Base-by-base conservation (phyloP, 2,888 invertebrate species). In the Nephrocerus scutellatus region DNA sequence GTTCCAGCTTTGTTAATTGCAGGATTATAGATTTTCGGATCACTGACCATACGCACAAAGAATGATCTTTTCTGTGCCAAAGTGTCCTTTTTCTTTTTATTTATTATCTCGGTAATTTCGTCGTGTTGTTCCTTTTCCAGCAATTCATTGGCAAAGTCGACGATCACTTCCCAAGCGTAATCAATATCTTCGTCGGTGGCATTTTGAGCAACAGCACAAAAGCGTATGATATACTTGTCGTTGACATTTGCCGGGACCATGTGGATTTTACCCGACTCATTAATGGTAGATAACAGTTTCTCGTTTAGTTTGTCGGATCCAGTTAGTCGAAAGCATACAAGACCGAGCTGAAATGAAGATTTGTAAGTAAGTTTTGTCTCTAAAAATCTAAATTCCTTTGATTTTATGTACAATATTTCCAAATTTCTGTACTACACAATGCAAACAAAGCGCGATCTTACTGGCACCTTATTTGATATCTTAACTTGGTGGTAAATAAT, bases 31-130 rank as follows among this genome's bases (percentile, higher is more conserved):
- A 95, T 86, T 70, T 93, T 95, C 3, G 95, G 93, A 74, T 95
- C 95, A 66, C 89, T 89, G 47, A 92, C 93, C 95, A 95, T 95
- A 33, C 95, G 85, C 40, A 95, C 95, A 70, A 95, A 92, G 76
- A 93, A 93, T 10, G 92, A 91, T 36, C 95, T 79, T 70, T 92
- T 91, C 68, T 91, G 85, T 7, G 88, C 87, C 59, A 95, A 70
- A 5, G 84, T 83, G 40, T 86, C 84, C 54, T 81, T 80, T 61
- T 80, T 76, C 62, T 83, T 84, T 41, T 80, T 76, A 52, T 83
- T 79, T 29, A 82, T 71, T 41, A 84, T 80, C 48, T 82, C 84
- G 51, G 81, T 80, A 25, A 88, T 72, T 51, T 81, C 80, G 54
- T 87, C 87, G 68, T 67, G 66, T 49, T 68, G 69, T 43, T 69